Conservation (phyloP, 1,140 invertebrate species). For the Nebria ingens region DNA sequence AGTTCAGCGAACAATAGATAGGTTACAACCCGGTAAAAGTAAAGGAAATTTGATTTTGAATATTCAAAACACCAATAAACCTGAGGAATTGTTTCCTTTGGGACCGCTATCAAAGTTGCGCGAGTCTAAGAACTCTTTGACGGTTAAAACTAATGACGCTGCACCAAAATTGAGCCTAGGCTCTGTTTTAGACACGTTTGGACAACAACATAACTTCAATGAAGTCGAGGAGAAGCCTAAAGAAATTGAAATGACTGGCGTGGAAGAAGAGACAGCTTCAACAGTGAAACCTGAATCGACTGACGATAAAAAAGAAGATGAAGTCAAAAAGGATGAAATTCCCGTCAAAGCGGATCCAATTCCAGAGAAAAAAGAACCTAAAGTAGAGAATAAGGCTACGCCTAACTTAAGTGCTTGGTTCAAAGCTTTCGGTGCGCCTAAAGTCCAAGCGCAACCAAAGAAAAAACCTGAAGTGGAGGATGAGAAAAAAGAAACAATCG, state of each 20-base stretch:
- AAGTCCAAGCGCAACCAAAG: constrained; percentile 31
- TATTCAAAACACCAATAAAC: constrained; percentile 39
- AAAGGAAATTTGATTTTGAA: constrained; percentile 68
- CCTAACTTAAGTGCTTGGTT: constrained; percentile 85
- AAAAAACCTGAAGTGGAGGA: constrained; percentile 33
- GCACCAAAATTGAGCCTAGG: constrained; percentile 71
- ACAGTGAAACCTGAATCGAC: constrained; percentile 20
- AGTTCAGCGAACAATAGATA: constrained; percentile 68
- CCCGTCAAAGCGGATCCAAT: constrained; percentile 13
- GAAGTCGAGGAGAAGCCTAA: constrained; percentile 39
- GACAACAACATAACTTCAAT: constrained; percentile 46
- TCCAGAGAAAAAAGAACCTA: constrained; percentile 12
- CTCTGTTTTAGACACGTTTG: constrained; percentile 59
- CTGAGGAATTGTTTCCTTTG: constrained; percentile 37
- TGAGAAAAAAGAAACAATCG: constrained; percentile 37
- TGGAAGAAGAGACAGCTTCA: constrained; percentile 20
- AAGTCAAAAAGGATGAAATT: constrained; percentile 9
- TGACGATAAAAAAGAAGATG: constrained; percentile 22
- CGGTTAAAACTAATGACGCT: constrained; percentile 45
- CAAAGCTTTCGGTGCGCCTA: constrained; percentile 78
- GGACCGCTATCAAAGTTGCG: constrained; percentile 35
- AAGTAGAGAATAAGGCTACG: constrained; percentile 50
- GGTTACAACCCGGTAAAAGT: constrained; percentile 71
- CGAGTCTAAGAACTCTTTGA: constrained; percentile 41
- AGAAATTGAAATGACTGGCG: constrained; percentile 27